Conservation (phyloP, 2,888 invertebrate species). For the Drosophila peninsularis region DNA sequence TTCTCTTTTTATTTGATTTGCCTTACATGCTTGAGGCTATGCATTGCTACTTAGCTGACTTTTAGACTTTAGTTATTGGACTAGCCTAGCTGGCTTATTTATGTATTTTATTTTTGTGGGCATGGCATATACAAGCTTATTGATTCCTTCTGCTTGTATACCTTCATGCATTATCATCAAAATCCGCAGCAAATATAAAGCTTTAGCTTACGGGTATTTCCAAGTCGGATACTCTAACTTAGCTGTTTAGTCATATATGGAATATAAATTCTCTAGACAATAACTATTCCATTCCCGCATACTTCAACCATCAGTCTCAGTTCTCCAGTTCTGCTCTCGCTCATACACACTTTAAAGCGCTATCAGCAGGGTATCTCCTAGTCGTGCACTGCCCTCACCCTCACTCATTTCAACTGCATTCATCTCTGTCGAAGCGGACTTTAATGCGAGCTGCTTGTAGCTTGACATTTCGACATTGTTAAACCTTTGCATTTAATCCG, state of each 20-base stretch:
- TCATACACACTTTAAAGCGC: neutral
- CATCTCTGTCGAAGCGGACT: neutral
- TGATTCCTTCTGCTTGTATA: no score
- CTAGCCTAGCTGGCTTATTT: neutral
- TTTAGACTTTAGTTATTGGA: neutral
- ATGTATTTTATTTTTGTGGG: no score
- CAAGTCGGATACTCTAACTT: no score
- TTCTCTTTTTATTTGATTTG: neutral
- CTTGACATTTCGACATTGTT: conserved; percentile 14
- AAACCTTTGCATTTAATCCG: conserved; percentile 22
- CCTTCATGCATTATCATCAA: no score
- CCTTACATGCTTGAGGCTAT: conserved; percentile 5
- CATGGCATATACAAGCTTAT: no score
- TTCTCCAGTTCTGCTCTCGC: neutral
- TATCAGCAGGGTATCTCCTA: neutral
- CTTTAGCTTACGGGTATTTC: no score
- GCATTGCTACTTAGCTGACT: conserved; percentile 50
- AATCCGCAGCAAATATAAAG: no score
- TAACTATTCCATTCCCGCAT: no score
- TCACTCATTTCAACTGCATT: neutral
- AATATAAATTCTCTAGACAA: no score
- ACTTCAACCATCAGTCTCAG: no score
- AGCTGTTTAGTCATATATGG: no score
- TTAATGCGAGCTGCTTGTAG: conserved; percentile 1
- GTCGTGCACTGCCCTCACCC: neutral